These are phyloP conservation scores for Scomber colias DNA, from an alignment of 2,113 vertebrate species.

Conservation along the genomic window DNA sequence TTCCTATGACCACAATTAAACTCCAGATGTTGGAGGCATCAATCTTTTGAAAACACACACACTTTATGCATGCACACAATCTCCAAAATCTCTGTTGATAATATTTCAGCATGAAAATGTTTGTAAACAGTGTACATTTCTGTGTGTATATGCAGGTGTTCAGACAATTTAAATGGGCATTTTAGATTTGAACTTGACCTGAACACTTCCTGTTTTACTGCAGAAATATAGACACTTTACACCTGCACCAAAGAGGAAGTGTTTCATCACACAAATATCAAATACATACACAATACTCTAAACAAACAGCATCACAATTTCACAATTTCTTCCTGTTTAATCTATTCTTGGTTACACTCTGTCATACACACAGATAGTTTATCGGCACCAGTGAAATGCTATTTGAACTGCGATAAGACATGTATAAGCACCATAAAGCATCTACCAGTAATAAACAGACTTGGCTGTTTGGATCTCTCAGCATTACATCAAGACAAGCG, in stretches of 20 bases:
- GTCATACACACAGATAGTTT: conserved; percentile 21
- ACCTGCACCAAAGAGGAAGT: not conserved
- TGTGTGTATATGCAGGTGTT: conserved; percentile 31
- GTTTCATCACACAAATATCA: not conserved
- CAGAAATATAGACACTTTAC: not conserved
- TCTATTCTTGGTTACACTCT: conserved; percentile 2
- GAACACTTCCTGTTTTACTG: conserved; percentile 12
- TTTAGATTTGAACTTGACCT: not conserved
- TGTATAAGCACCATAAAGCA: conserved; percentile 36
- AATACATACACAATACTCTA: not conserved
- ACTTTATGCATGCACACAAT: not conserved
- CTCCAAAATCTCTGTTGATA: conserved; percentile 23
- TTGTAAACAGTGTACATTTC: conserved; percentile 34
- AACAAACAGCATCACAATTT: not conserved
- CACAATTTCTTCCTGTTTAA: not conserved
- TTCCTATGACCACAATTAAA: conserved; percentile 40
- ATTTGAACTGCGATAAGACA: conserved; percentile 52
- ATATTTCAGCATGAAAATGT: conserved; percentile 32
- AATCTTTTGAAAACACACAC: conserved; percentile 26
- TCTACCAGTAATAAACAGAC: conserved; percentile 53
- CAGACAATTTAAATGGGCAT: not conserved
- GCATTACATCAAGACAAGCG: conserved; percentile 20
- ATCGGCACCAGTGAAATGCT: conserved; percentile 1
- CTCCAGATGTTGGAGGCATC: conserved; percentile 41
- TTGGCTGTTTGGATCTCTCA: conserved; percentile 37